Evolutionary conservation across 1,140 invertebrate genomes (phyloP).

Genomic region (Pinna nobilis): DNA sequence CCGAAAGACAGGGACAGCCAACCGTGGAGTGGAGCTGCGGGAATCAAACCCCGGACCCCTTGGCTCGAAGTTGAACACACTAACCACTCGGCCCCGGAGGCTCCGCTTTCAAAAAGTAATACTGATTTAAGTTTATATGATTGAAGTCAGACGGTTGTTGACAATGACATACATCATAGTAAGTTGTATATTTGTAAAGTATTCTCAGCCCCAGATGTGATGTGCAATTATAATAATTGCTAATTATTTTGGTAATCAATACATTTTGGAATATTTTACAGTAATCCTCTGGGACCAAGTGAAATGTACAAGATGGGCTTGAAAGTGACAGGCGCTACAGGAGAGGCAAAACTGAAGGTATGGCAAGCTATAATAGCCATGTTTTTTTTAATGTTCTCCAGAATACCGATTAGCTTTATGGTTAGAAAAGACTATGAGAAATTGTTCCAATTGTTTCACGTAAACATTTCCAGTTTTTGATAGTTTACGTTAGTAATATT

Average conservation of each 20-base stretch:
- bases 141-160: neutral
- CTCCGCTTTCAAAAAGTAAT: too few relatives aligned
- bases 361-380: neutral
- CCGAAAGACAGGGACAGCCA: too few relatives aligned
- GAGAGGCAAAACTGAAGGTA: conserved; percentile 69
- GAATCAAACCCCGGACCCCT: too few relatives aligned
- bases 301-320: conserved; percentile 68
- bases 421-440: neutral
- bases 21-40: too few relatives aligned
- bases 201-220: neutral
- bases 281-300: conserved; percentile 44
- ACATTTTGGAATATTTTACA: conserved; percentile 25
- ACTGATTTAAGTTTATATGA: too few relatives aligned
- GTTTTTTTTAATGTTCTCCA: neutral
- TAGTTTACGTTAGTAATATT: too few relatives aligned
- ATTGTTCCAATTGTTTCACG: neutral
- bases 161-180: neutral
- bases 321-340: conserved; percentile 62
- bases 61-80: too few relatives aligned
- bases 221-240: neutral
- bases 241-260: neutral
- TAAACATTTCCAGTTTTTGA: too few relatives aligned
- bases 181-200: neutral
- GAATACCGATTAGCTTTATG: neutral
- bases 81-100: too few relatives aligned